Base-by-base conservation (phyloP, 2,113 vertebrate species). In the Xenopus laevis region DNA sequence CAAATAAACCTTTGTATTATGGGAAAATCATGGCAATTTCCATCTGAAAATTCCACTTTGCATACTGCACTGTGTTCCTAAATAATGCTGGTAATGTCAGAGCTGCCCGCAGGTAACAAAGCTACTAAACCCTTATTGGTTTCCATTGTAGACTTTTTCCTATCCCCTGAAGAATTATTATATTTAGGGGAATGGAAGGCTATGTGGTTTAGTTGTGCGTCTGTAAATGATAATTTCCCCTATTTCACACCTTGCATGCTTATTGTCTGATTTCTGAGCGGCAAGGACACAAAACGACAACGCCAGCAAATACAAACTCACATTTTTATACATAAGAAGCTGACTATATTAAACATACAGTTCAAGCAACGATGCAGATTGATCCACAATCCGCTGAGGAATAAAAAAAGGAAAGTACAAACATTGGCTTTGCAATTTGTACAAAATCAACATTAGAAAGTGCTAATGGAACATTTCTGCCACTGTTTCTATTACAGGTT, bases 361-460 rank as follows among this genome's bases (percentile, higher is more conserved):
- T 82, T 84, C 84, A 83, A 86, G 86, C 83, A 81, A 81, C 82
- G 73, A 73, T 73, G 70, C 86, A 93, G 92, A 95, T 89, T 78
- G 97, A 92, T 97, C 95, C 90, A 98, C 97, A 94, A 94, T 92
- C 95, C 93, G 45, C 79, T 80, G 81, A 82, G 65, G 84, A 83
- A 81, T 75, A 86, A 65, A 40, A 40, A 82, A 78, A 87, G 60
- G 81, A 45, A 73, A 74, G 47, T 73, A 9, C 81, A 83, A 55
- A 84, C 86, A 86, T 86, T 84, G 82, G 81, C 83, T 88, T 85
- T 84, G 83, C 78, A 78, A 84, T 89, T 87, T 86, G 81, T 90
- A 91, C 83, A 92, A 91, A 90, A 90, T 85, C 89, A 87, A 33
- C 64, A 68, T n/a, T 83, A 73, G 81, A 87, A 86, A 87, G 88